phyloP scores from a whole-genome alignment of 1,140 invertebrate genomes.

The Bombyx mori region ASM3026992v2 NC_085119.1:8362501-8363000 shows the following conservation, averaged over 20 bases:
- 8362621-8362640: neutral
- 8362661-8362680: neutral
- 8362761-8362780: no score
- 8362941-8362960: conserved; percentile 58
- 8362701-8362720: no score
- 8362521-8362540: conserved; percentile 19
- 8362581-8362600: no score
- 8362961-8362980: conserved; percentile 36
- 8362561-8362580: neutral
- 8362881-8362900: conserved; percentile 50
- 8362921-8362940: conserved; percentile 52
- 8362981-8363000: conserved; percentile 37
- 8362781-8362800: no score
- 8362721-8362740: no score
- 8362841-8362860: no score
- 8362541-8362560: conserved; percentile 17
- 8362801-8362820: no score
- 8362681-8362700: conserved; percentile 4
- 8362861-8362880: conserved; percentile 51
- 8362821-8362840: no score
- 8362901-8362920: conserved; percentile 58
- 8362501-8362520: conserved; percentile 1
- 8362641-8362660: neutral
- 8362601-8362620: no score
- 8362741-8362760: no score